Evolutionary conservation across 2,113 vertebrate genomes (phyloP).

Genomic region (Pongo pygmaeus): DNA sequence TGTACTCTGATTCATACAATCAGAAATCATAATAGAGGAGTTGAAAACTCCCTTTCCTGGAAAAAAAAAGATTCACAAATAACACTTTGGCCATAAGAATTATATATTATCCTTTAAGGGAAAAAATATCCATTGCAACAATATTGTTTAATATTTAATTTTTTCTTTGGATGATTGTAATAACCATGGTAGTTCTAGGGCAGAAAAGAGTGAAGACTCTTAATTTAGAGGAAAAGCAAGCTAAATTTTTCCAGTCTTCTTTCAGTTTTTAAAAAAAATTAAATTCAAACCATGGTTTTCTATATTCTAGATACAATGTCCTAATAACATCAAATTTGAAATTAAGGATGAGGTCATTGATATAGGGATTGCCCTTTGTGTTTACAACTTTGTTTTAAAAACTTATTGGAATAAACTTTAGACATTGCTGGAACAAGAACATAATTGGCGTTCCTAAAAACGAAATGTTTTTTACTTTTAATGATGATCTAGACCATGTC

Average conservation of each 20-base stretch:
- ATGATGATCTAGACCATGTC: background rate
- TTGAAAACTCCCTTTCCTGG: background rate
- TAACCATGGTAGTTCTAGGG: background rate
- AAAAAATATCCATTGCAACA: background rate
- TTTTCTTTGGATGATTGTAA: background rate
- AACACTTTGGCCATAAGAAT: background rate
- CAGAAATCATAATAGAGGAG: background rate
- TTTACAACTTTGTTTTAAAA: background rate
- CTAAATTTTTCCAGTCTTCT: background rate
- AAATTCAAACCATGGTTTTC: background rate
- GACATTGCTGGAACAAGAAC: background rate
- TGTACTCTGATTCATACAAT: background rate
- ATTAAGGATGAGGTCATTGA: background rate
- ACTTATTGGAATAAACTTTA: background rate
- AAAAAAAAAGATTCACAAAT: background rate
- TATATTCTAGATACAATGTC: background rate
- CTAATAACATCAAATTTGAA: background rate
- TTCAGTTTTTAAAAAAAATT: background rate
- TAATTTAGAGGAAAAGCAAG: background rate
- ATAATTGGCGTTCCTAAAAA: background rate
- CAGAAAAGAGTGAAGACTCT: background rate
- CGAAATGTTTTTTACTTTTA: background rate
- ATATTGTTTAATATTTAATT: background rate
- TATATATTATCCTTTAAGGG: background rate
- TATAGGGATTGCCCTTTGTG: background rate